Percentiles rank a stretch among this genome's conserved stretches.
These are phyloP conservation scores for Mormoops blainvillei DNA, from an alignment of 2,113 vertebrate genomes.

Conservation along the genomic window DNA sequence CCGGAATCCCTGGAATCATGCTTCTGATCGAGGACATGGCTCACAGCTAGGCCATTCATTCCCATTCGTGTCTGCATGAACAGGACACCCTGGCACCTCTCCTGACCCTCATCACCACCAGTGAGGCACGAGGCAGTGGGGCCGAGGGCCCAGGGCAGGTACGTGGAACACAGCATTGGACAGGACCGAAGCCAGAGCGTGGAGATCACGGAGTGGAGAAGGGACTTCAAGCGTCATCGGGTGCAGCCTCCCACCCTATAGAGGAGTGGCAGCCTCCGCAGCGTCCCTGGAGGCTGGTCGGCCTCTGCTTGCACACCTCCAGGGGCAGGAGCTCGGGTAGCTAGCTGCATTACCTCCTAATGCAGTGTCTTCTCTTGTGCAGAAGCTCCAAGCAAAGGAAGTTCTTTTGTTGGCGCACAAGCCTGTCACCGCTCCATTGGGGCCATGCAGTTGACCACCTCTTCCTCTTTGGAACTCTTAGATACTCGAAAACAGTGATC, in stretches of 20 bases:
- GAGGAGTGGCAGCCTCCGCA: neutral
- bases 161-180: neutral
- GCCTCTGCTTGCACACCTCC: neutral
- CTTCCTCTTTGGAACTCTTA: neutral
- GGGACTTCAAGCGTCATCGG: neutral
- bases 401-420: neutral
- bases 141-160: neutral
- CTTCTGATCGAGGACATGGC: constrained; percentile 69
- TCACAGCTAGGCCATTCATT: constrained; percentile 8
- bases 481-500: neutral
- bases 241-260: neutral
- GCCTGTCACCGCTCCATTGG: neutral
- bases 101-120: neutral
- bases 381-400: neutral
- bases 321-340: neutral
- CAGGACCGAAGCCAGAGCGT: neutral
- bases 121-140: neutral
- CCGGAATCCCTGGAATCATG: constrained; percentile 84
- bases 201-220: neutral
- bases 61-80: constrained; percentile 30
- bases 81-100: neutral
- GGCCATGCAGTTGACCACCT: neutral
- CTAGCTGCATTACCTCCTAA: neutral
- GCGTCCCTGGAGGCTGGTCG: neutral
- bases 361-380: neutral